Conservation (phyloP, 2,888 invertebrate genomes). For the Drosophila nr. perissopoda region DNA sequence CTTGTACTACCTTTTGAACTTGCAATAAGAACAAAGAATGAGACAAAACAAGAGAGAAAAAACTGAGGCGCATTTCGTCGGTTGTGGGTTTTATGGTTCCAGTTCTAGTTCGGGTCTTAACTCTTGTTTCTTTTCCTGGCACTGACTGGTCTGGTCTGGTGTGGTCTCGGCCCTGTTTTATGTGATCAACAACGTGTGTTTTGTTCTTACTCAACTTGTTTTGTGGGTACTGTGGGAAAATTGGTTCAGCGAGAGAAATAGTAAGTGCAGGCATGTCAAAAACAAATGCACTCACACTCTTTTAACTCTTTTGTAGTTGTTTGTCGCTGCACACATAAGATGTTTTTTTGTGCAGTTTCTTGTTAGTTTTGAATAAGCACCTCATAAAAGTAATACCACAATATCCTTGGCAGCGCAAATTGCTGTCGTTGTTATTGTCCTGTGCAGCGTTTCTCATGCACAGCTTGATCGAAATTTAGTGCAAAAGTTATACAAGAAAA, state of each 20-base stretch:
- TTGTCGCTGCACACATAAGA: neutral
- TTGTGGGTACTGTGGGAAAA: slow-evolving; percentile 57
- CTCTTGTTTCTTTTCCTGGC: slow-evolving; percentile 21
- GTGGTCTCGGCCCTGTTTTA: slow-evolving; percentile 58
- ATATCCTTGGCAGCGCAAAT: slow-evolving; percentile 69
- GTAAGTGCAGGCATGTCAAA: slow-evolving; percentile 60
- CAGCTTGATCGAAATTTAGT: slow-evolving; percentile 59
- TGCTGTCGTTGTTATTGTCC: slow-evolving; percentile 16
- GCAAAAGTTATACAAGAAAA: slow-evolving; percentile 39
- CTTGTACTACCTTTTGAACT: slow-evolving; percentile 76
- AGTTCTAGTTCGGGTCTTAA: slow-evolving; percentile 16
- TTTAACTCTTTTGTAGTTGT: neutral
- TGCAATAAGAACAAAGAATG: slow-evolving; percentile 50
- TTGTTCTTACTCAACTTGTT: slow-evolving; percentile 69
- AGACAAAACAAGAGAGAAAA: slow-evolving; percentile 35
- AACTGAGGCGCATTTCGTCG: slow-evolving; percentile 42
- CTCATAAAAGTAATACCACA: slow-evolving; percentile 71
- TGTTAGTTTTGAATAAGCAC: slow-evolving; percentile 67
- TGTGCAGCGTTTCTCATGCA: slow-evolving; percentile 17
- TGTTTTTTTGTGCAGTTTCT: slow-evolving; percentile 43
- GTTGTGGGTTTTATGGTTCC: slow-evolving; percentile 19
- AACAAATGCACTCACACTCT: slow-evolving; percentile 44
- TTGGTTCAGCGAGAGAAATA: slow-evolving; percentile 45
- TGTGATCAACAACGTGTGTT: slow-evolving; percentile 81
- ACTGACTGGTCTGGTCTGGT: slow-evolving; percentile 18